phyloP scores from a whole-genome alignment of 2,113 vertebrate genomes.

The Mola mola region DNA sequence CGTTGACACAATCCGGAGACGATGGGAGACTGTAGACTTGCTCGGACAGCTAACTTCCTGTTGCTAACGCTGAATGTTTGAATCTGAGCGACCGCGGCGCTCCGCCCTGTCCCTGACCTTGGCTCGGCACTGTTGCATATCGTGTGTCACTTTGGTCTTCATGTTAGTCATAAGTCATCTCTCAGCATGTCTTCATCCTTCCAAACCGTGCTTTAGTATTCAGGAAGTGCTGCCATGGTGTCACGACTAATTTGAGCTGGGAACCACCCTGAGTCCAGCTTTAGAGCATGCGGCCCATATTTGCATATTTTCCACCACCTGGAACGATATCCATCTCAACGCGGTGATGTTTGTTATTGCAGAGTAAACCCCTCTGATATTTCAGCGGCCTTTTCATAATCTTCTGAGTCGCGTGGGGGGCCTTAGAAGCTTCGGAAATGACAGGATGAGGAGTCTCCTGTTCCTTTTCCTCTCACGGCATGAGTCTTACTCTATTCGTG shows the following conservation, averaged over 20 bases:
- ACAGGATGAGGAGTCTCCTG: slow-evolving; percentile 22
- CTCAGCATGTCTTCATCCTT: slow-evolving; percentile 35
- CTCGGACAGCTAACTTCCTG: too few relatives aligned
- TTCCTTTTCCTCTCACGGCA: background rate
- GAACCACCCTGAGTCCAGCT: slow-evolving; percentile 34
- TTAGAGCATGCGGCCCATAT: slow-evolving; percentile 23
- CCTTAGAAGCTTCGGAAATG: slow-evolving; percentile 36
- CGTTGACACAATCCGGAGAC: too few relatives aligned
- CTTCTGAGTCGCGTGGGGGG: slow-evolving; percentile 56
- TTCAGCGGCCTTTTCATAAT: slow-evolving; percentile 70
- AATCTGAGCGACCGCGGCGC: too few relatives aligned
- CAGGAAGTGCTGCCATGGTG: slow-evolving; percentile 25
- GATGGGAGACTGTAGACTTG: too few relatives aligned
- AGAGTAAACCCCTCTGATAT: slow-evolving; percentile 69
- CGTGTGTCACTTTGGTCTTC: slow-evolving; percentile 6
- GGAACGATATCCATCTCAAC: slow-evolving; percentile 42
- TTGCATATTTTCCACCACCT: slow-evolving; percentile 51
- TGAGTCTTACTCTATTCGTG: background rate
- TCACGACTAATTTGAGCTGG: slow-evolving; percentile 44
- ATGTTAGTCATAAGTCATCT: slow-evolving; percentile 8
- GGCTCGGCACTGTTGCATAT: too few relatives aligned
- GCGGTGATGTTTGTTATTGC: slow-evolving; percentile 66
- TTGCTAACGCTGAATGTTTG: too few relatives aligned
- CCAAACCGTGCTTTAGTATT: slow-evolving; percentile 26
- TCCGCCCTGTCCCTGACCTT: too few relatives aligned